Percentiles rank a stretch among this genome's conserved stretches.
Evolutionary conservation across 2,888 invertebrate species (phyloP).

Genomic region (Pecten maximus): DNA sequence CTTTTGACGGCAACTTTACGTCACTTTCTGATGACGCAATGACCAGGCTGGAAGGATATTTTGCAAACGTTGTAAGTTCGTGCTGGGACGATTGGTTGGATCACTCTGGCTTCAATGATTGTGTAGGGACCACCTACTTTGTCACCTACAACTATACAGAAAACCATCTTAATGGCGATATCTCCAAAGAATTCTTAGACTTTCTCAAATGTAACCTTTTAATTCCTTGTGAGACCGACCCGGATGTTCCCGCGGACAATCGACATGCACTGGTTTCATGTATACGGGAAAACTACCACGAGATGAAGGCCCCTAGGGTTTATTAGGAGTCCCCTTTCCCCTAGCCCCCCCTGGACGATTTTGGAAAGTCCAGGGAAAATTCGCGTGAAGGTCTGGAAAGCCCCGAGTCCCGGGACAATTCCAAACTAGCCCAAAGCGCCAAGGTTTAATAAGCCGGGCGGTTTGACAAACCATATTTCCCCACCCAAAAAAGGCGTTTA

Average conservation of each 20-base stretch:
- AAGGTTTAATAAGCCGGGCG: too few species aligned
- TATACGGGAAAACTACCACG: not conserved
- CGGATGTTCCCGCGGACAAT: not conserved
- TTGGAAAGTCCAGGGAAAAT: not conserved
- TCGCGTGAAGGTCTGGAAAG: too few species aligned
- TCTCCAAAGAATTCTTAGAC: not conserved
- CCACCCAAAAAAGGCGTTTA: too few species aligned
- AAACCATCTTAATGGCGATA: not conserved
- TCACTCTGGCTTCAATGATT: not conserved
- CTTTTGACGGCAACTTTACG: not conserved
- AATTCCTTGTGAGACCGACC: constrained; percentile 5
- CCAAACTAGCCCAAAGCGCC: too few species aligned
- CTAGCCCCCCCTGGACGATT: not conserved
- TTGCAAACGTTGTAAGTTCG: not conserved
- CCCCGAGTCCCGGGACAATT: not conserved
- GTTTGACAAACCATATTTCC: too few species aligned
- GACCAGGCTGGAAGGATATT: not conserved
- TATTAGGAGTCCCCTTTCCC: not conserved
- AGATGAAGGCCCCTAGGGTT: not conserved
- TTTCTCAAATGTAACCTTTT: constrained; percentile 5
- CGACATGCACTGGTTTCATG: not conserved
- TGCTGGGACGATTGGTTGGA: not conserved
- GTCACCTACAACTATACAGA: not conserved
- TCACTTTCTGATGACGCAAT: not conserved
- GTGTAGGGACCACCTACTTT: not conserved